phyloP scores from a whole-genome alignment of 2,888 invertebrate genomes.

The Melinopterus prodromus region DNA sequence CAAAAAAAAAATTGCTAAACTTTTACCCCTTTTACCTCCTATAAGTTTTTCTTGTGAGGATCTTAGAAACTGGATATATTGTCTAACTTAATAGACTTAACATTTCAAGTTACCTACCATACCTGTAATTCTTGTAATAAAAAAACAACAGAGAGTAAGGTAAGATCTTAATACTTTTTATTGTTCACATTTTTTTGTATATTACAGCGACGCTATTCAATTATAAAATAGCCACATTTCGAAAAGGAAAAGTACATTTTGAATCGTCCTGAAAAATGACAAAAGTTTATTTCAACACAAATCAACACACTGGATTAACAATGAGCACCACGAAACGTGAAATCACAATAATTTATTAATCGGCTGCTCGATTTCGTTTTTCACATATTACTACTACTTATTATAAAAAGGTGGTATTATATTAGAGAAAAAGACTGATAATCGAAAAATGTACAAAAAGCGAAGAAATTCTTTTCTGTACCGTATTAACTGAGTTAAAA shows the following conservation, averaged over 20 bases:
- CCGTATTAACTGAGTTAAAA: neutral
- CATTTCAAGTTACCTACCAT: neutral
- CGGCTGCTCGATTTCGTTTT: slow-evolving; percentile 8
- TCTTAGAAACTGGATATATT: too few species aligned
- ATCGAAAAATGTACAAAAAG: neutral
- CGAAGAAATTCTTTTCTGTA: neutral
- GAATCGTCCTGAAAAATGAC: slow-evolving; percentile 8
- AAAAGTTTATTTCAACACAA: neutral
- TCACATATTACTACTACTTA: slow-evolving; percentile 33
- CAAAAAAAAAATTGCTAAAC: too few species aligned
- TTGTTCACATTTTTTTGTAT: slow-evolving; percentile 27
- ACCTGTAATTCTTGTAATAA: neutral
- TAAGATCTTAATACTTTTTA: slow-evolving; percentile 25
- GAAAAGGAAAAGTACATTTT: slow-evolving; percentile 12
- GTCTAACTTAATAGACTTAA: neutral
- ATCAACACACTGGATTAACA: slow-evolving; percentile 26
- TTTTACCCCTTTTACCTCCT: too few species aligned
- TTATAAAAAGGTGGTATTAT: slow-evolving; percentile 35
- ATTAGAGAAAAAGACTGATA: slow-evolving; percentile 5
- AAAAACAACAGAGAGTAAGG: neutral
- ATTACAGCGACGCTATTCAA: slow-evolving; percentile 23
- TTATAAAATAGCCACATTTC: slow-evolving; percentile 15
- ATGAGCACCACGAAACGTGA: slow-evolving; percentile 31
- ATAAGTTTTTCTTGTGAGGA: too few species aligned
- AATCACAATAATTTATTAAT: slow-evolving; percentile 39